Percentiles rank a stretch among this genome's conserved stretches.
These are phyloP conservation scores for Notolepis coatsorum DNA, from an alignment of 2,797 vertebrate genomes.

Conservation along the genomic window DNA sequence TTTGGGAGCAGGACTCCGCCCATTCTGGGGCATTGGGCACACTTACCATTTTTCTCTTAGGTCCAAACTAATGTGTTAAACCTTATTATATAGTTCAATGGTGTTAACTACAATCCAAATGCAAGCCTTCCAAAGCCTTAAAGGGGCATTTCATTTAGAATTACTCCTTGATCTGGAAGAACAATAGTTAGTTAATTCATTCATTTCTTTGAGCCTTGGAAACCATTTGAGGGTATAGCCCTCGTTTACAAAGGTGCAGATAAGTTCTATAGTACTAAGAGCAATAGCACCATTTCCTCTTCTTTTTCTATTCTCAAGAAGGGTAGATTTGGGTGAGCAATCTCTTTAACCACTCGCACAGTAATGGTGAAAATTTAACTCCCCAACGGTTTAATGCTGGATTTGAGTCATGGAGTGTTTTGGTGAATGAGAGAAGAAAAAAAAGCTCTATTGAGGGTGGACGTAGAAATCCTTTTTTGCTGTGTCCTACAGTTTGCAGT, in stretches of 20 bases:
- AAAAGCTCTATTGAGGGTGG: neutral
- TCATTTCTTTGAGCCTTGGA: too few species aligned
- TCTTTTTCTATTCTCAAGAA: neutral
- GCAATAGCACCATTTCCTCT: too few species aligned
- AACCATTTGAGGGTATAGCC: too few species aligned
- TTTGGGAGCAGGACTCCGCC: conserved; percentile 34
- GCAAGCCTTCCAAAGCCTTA: conserved; percentile 13
- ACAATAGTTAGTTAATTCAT: neutral
- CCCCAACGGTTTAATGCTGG: conserved; percentile 42
- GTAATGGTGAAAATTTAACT: conserved; percentile 8
- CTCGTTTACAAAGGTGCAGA: too few species aligned
- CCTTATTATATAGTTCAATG: neutral
- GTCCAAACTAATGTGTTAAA: conserved; percentile 37
- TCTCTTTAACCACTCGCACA: neutral
- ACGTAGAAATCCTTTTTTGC: conserved; percentile 52
- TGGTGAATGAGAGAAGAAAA: conserved; percentile 1
- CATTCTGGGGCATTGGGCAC: conserved; percentile 1
- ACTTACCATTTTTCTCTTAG: conserved; percentile 22
- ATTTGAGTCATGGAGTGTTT: conserved; percentile 68
- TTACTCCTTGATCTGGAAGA: neutral
- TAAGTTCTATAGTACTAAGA: too few species aligned
- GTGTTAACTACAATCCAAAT: conserved; percentile 22
- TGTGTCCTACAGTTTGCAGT: conserved; percentile 75
- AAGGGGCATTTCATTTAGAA: conserved; percentile 1
- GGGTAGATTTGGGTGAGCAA: conserved; percentile 13